phyloP scores from a whole-genome alignment of 2,888 invertebrate species.

The Pterostichus niger region DNA sequence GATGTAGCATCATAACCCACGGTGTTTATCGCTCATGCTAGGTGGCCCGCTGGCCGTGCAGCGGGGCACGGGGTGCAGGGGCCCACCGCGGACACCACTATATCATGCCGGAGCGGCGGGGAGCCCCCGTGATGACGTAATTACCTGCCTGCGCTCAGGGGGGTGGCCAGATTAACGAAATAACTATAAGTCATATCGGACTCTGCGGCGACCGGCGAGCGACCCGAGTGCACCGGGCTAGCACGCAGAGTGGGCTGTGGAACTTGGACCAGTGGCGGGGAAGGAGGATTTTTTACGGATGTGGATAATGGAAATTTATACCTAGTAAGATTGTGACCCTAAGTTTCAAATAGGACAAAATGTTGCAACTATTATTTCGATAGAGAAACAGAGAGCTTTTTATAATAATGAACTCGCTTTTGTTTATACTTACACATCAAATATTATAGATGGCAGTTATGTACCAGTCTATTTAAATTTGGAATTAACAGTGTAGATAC shows the following conservation, averaged over 20 bases:
- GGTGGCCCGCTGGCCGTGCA: conserved; percentile 46
- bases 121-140: conserved; percentile 74
- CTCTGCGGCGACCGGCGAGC: conserved; percentile 64
- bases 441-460: too few species aligned
- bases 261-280: neutral
- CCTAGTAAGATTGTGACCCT: too few species aligned
- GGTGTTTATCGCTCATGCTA: conserved; percentile 62
- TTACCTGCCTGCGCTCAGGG: conserved; percentile 74
- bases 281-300: too few species aligned
- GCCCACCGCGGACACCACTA: conserved; percentile 57
- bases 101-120: conserved; percentile 63
- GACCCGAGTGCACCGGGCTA: conserved; percentile 64
- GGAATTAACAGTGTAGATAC: too few species aligned
- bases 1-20: conserved; percentile 7
- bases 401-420: too few species aligned
- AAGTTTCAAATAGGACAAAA: too few species aligned
- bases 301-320: too few species aligned
- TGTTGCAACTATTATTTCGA: too few species aligned
- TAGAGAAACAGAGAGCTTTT: too few species aligned
- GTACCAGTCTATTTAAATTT: too few species aligned
- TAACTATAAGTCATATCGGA: conserved; percentile 74
- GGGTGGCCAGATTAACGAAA: conserved; percentile 74
- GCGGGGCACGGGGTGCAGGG: neutral
- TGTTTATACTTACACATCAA: too few species aligned
- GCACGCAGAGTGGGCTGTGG: neutral